Conservation (phyloP, 1,140 invertebrate genomes). For the Scaptodrosophila lebanonensis region DNA sequence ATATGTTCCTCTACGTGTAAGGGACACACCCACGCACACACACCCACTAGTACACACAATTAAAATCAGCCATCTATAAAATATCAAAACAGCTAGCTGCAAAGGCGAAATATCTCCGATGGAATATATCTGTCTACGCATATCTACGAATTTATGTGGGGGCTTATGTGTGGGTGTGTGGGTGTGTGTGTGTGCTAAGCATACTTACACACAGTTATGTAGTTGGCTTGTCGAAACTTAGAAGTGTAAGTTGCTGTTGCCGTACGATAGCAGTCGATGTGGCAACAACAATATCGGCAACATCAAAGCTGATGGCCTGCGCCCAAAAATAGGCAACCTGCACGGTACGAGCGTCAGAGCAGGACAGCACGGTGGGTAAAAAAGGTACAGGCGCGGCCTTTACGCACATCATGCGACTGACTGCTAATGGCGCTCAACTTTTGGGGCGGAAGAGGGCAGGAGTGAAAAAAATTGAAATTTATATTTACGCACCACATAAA, state of each 20-base stretch:
- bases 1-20: too few species aligned
- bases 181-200: conserved; percentile 18
- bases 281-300: too few species aligned
- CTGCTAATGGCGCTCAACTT: neutral
- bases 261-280: too few species aligned
- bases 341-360: neutral
- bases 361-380: neutral
- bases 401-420: conserved; percentile 7
- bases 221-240: conserved; percentile 48
- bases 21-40: conserved; percentile 21
- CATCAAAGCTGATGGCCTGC: too few species aligned
- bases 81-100: conserved; percentile 24
- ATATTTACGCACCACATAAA: conserved; percentile 73
- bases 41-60: conserved; percentile 35
- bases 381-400: conserved; percentile 28
- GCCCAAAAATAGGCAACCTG: conserved; percentile 25
- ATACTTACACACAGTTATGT: conserved; percentile 41
- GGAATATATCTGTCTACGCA: neutral
- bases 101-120: neutral
- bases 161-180: conserved; percentile 41
- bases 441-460: neutral
- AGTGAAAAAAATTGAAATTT: conserved; percentile 70
- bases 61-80: conserved; percentile 43
- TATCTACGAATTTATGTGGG: conserved; percentile 6
- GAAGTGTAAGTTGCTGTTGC: conserved; percentile 26